phyloP scores from a whole-genome alignment of 1,140 invertebrate genomes.

The Apis florea region DNA sequence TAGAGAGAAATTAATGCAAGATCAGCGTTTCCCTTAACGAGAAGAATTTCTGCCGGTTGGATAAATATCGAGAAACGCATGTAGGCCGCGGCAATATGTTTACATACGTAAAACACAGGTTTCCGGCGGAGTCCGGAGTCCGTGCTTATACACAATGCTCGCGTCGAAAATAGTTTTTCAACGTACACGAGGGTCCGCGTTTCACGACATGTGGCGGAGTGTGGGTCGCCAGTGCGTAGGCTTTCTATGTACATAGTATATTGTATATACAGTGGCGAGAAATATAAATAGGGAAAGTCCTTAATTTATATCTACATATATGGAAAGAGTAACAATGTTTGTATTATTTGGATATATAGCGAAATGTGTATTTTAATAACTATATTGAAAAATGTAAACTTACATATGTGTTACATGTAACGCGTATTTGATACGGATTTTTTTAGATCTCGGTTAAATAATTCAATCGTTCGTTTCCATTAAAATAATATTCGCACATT shows the following conservation, averaged over 20 bases:
- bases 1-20: conserved; percentile 1
- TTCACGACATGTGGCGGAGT: conserved; percentile 38
- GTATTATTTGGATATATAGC: too few species aligned
- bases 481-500: conserved; percentile 12
- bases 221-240: conserved; percentile 30
- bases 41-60: conserved; percentile 25
- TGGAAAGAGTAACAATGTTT: too few species aligned
- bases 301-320: too few species aligned
- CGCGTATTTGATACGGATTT: conserved; percentile 42
- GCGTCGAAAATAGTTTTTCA: conserved; percentile 70
- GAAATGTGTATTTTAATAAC: too few species aligned
- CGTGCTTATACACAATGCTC: conserved; percentile 51
- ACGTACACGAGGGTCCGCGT: conserved; percentile 43
- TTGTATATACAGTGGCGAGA: conserved; percentile 8
- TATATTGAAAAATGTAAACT: not conserved
- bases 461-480: conserved; percentile 7
- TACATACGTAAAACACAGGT: conserved; percentile 38
- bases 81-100: conserved; percentile 41
- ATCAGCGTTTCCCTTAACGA: conserved; percentile 22
- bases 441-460: conserved; percentile 11
- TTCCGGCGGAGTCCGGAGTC: conserved; percentile 20
- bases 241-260: conserved; percentile 23
- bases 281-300: not conserved
- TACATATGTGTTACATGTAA: conserved; percentile 12
- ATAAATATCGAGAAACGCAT: conserved; percentile 27